These are phyloP conservation scores for Hyalella azteca DNA, from an alignment of 2,888 invertebrate species.

Conservation along the genomic window DNA sequence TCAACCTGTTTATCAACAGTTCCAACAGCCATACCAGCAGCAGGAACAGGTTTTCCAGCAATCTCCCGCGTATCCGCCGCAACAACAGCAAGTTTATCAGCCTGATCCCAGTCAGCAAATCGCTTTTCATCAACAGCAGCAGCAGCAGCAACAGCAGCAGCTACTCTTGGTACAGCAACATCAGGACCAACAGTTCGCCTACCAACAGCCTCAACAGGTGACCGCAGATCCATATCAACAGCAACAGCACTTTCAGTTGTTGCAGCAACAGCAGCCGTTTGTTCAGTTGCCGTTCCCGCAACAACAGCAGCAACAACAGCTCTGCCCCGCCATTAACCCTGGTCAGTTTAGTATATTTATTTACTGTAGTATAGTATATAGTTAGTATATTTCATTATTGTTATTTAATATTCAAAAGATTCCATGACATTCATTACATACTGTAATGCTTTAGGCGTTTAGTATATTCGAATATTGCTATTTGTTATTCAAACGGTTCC, in stretches of 20 bases:
- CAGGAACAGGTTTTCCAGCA: conserved; percentile 9
- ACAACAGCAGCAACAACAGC: not conserved
- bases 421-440: too few relatives aligned
- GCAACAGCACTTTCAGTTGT: not conserved
- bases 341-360: too few relatives aligned
- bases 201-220: not conserved
- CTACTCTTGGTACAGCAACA: not conserved
- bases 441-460: too few relatives aligned
- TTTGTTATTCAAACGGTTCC: too few relatives aligned
- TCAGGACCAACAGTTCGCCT: not conserved
- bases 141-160: conserved; percentile 12
- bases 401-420: too few relatives aligned
- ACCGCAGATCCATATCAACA: not conserved
- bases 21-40: conserved; percentile 8
- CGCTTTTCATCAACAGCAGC: conserved; percentile 1
- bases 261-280: not conserved
- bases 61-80: not conserved
- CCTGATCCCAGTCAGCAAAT: not conserved
- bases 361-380: too few relatives aligned
- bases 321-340: not conserved
- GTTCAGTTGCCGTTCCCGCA: not conserved
- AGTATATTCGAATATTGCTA: too few relatives aligned
- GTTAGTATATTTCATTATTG: too few relatives aligned
- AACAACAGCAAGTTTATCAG: conserved; percentile 9
- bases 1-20: not conserved